Conservation (phyloP, 1,140 invertebrate species). For the Liolophura sinensis region DNA sequence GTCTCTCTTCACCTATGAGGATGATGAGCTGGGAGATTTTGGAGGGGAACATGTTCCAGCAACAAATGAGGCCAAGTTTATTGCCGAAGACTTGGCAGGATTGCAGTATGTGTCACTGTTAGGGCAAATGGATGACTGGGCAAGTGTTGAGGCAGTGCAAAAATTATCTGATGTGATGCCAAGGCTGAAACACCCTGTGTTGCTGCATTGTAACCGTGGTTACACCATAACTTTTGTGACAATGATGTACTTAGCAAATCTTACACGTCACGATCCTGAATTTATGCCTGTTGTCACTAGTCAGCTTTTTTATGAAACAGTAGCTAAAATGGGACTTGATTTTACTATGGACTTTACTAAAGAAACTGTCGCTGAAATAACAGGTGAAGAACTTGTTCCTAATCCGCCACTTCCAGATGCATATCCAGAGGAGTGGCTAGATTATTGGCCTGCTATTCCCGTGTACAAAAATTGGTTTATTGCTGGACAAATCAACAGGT, state of each 20-base stretch:
- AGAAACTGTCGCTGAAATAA: conserved; percentile 19
- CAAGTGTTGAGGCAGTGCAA: conserved; percentile 28
- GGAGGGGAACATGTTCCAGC: conserved; percentile 36
- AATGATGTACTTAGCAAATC: conserved; percentile 42
- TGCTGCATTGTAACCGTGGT: conserved; percentile 37
- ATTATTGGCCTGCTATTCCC: conserved; percentile 44
- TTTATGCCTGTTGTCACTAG: conserved; percentile 26
- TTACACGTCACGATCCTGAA: conserved; percentile 13
- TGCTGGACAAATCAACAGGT: conserved; percentile 38
- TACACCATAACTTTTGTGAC: conserved; percentile 43
- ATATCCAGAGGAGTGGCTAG: conserved; percentile 33
- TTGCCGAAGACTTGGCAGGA: conserved; percentile 23
- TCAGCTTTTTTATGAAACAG: conserved; percentile 35
- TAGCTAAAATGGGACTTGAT: conserved; percentile 38
- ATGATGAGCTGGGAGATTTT: conserved; percentile 25
- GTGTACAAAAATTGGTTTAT: conserved; percentile 45
- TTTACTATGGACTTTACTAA: conserved; percentile 33
- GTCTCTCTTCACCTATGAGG: conserved; percentile 34
- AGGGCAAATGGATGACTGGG: conserved; percentile 31
- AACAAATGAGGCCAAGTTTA: conserved; percentile 23
- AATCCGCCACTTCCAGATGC: conserved; percentile 30
- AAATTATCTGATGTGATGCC: conserved; percentile 28
- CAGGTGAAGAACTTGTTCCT: conserved; percentile 1
- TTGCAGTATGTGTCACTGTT: conserved; percentile 32
- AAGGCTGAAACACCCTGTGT: conserved; percentile 27